Conservation (phyloP, 2,888 invertebrate species). For the Heliconius hortense region DNA sequence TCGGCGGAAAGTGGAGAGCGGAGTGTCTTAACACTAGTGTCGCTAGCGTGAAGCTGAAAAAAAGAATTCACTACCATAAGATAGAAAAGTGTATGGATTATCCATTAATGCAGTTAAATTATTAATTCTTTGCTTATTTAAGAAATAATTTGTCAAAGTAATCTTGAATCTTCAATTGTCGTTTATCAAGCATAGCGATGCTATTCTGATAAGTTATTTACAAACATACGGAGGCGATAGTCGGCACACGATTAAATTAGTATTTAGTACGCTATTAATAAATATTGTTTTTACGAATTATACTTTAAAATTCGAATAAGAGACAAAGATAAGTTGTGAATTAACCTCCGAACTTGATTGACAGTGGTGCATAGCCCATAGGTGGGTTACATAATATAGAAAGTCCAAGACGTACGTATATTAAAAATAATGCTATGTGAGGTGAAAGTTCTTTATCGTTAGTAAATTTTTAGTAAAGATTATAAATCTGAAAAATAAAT, state of each 20-base stretch:
- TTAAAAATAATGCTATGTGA: slow-evolving; percentile 14
- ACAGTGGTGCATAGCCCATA: neutral
- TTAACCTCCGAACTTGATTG: neutral
- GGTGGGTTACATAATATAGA: slow-evolving; percentile 14
- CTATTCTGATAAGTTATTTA: slow-evolving; percentile 34
- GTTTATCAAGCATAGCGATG: slow-evolving; percentile 31
- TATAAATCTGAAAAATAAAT: slow-evolving; percentile 10
- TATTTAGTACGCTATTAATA: neutral
- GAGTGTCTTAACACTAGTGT: too few relatives aligned
- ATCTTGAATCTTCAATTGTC: slow-evolving; percentile 30
- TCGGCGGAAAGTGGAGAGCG: too few relatives aligned
- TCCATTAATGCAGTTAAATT: too few relatives aligned
- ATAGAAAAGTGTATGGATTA: too few relatives aligned
- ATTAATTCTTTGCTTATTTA: neutral
- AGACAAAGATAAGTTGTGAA: neutral
- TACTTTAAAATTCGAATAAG: neutral
- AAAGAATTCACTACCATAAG: neutral
- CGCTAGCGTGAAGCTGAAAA: too few relatives aligned
- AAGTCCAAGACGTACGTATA: slow-evolving; percentile 1
- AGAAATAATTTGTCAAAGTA: neutral
- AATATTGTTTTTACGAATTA: neutral
- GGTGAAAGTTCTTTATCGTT: slow-evolving; percentile 21
- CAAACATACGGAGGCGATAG: neutral
- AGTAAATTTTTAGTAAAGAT: slow-evolving; percentile 16
- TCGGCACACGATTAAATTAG: neutral